Conservation (phyloP, 2,888 invertebrate genomes). For the Sminthurides aquaticus region DNA sequence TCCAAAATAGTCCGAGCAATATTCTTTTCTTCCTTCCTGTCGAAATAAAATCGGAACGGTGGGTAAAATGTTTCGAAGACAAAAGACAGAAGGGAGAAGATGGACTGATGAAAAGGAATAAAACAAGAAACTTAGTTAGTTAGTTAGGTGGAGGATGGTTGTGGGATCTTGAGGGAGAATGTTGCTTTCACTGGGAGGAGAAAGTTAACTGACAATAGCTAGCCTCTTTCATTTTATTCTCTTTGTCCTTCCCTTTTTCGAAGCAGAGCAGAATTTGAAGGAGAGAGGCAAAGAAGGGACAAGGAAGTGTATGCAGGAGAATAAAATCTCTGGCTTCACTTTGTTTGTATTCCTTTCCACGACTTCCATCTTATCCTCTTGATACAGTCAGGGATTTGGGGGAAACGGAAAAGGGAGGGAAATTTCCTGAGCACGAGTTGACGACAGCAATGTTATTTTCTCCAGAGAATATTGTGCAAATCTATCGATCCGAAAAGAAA, state of each 20-base stretch:
- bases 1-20: too few relatives aligned
- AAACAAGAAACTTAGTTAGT: neutral
- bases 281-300: slow-evolving; percentile 6
- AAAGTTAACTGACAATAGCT: neutral
- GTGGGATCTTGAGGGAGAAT: too few relatives aligned
- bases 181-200: neutral
- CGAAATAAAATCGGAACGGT: too few relatives aligned
- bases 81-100: neutral
- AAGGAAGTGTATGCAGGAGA: neutral
- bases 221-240: neutral
- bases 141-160: neutral
- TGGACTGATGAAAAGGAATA: neutral
- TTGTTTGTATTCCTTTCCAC: neutral
- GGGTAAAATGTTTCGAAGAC: too few relatives aligned
- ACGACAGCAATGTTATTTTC: slow-evolving; percentile 24
- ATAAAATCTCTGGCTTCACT: neutral
- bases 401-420: slow-evolving; percentile 12
- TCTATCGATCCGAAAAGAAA: slow-evolving; percentile 29
- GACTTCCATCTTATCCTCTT: neutral
- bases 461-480: slow-evolving; percentile 33
- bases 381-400: slow-evolving; percentile 13
- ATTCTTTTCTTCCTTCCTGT: too few relatives aligned
- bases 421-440: slow-evolving; percentile 22
- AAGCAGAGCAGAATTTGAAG: neutral
- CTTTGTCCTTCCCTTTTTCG: neutral